Conservation (phyloP, 2,797 vertebrate species). For the Salarias fasciatus region DNA sequence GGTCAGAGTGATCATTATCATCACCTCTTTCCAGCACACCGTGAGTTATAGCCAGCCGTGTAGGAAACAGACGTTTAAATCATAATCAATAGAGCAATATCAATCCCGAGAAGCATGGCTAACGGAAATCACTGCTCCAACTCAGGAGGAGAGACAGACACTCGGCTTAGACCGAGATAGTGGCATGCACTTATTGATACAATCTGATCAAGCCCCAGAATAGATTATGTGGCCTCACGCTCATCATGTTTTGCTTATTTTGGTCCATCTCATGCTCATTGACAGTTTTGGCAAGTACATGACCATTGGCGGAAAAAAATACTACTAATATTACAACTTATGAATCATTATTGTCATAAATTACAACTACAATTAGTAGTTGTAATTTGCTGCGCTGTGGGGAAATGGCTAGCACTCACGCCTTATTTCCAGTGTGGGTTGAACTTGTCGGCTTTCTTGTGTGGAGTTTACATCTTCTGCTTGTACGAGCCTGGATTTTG, state of each 20-base stretch:
- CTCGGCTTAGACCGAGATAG: slow-evolving; percentile 45
- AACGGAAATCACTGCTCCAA: slow-evolving; percentile 67
- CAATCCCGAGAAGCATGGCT: slow-evolving; percentile 67
- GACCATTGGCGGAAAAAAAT: slow-evolving; percentile 22
- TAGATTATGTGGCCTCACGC: slow-evolving; percentile 47
- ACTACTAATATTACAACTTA: too few relatives aligned
- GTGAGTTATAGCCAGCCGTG: slow-evolving; percentile 72
- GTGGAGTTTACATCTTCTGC: too few relatives aligned
- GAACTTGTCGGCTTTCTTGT: too few relatives aligned
- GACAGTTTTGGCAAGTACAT: not conserved
- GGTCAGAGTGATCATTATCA: slow-evolving; percentile 75
- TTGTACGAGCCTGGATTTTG: too few relatives aligned
- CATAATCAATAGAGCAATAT: slow-evolving; percentile 81
- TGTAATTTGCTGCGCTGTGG: too few relatives aligned
- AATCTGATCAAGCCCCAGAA: slow-evolving; percentile 49
- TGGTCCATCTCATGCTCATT: not conserved
- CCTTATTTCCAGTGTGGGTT: too few relatives aligned
- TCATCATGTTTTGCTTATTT: not conserved
- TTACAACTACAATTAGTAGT: too few relatives aligned
- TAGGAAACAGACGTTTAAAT: slow-evolving; percentile 83
- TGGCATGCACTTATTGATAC: slow-evolving; percentile 53
- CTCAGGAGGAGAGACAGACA: slow-evolving; percentile 46
- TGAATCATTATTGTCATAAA: too few relatives aligned
- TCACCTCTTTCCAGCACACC: slow-evolving; percentile 66
- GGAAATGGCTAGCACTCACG: too few relatives aligned